Percentiles rank a stretch among this genome's conserved stretches.
Evolutionary conservation across 1,140 invertebrate genomes (phyloP).

Genomic region (Brachystomella parvula): DNA sequence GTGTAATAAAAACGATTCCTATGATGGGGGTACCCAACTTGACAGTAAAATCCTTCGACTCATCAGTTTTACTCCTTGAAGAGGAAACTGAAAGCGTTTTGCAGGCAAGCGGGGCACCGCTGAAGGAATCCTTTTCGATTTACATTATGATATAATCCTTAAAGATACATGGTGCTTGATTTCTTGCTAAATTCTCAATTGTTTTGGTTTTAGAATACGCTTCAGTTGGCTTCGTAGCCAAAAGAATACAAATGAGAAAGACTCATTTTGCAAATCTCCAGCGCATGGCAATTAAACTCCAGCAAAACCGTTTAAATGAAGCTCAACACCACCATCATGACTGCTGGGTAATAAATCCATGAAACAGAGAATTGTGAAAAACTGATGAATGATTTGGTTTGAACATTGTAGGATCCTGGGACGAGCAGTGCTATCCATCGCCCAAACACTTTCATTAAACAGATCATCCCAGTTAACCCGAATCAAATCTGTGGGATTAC

Average conservation of each 20-base stretch:
- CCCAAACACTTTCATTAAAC: constrained; percentile 23
- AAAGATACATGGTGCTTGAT: too few species aligned
- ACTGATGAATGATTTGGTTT: background rate
- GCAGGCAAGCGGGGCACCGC: too few species aligned
- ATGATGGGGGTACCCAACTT: too few species aligned
- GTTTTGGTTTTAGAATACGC: constrained; percentile 70
- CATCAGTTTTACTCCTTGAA: too few species aligned
- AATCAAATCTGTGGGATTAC: constrained; percentile 47
- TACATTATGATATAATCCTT: too few species aligned
- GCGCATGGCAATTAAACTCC: constrained; percentile 81
- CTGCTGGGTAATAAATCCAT: background rate
- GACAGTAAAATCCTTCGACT: too few species aligned
- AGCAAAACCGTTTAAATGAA: constrained; percentile 41
- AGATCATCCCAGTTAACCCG: constrained; percentile 37
- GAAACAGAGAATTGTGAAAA: background rate
- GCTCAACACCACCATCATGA: background rate
- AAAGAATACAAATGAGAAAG: constrained; percentile 88
- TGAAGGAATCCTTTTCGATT: too few species aligned
- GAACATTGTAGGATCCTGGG: background rate
- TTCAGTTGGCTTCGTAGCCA: constrained; percentile 88
- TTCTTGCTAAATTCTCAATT: too few species aligned
- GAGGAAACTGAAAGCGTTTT: too few species aligned
- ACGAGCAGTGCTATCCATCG: constrained; percentile 12
- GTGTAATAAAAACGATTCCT: too few species aligned
- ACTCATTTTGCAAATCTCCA: constrained; percentile 76